Evolutionary conservation across 1,140 invertebrate genomes (phyloP), one percentile per base, ranked within the genome.

Genomic region (Drosophila novamexicana): DNA sequence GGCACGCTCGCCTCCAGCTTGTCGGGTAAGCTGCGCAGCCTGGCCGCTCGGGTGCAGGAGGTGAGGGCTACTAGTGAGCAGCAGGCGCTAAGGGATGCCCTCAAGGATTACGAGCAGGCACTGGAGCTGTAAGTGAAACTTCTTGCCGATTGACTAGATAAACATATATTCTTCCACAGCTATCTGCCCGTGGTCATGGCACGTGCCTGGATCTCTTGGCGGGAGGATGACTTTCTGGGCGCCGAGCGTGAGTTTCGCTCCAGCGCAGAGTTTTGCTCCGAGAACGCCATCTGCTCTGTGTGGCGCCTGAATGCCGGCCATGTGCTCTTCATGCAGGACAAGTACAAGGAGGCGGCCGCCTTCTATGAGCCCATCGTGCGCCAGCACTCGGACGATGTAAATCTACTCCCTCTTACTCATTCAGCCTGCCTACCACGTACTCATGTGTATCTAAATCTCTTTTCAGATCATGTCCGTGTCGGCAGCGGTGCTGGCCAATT

Each of bases 291-390:
- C 1, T 86, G 71, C 16, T 74, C 71, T 5, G 71, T 74, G 7
- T 99, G 98, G 98, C 96, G 98, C 77, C 93, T 99, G 6, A 99
- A 99, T 92, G 98, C 99, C 0, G 99, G 98, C 0, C 99, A 99
- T 92, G 98, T 99, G 2, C 93, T 99, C 6, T 99, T 99, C 92
- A 99, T 99, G 99, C 98, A 98, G 93, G 98, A 97, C 91, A 99
- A 99, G 93, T 99, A 98, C 91, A 99, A 99, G 91, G 98, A 99
- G 93, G 97, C 98, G 0, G 97, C 98, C 2, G 97, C 97, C 45
- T 99, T 99, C 93, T 99, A 99, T 93, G 98, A 99, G 91, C 98
- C 98, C 3, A 98, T 99, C 58, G 98, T 99, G 0, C 98, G 98
- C 79, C 98, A 99, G 91, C 97, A 98, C 93, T 98, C 97, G 84